phyloP scores from a whole-genome alignment of 2,797 vertebrate species.

The Coregonus ussuriensis region DNA sequence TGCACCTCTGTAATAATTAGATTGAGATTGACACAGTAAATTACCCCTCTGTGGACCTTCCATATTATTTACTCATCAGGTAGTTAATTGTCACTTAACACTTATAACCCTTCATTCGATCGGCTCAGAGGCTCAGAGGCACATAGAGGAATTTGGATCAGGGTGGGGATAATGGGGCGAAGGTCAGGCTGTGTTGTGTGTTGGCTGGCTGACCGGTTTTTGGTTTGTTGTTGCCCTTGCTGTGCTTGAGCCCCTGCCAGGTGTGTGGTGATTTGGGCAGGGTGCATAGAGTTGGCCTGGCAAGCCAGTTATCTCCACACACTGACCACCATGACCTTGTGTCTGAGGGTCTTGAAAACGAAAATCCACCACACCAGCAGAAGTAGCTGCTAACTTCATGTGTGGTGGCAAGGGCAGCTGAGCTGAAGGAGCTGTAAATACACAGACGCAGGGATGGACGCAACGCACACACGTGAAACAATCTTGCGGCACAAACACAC shows the following conservation, averaged over 20 bases:
- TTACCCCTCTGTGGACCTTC: constrained; percentile 59
- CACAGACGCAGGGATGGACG: neutral
- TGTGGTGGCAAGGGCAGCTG: constrained; percentile 20
- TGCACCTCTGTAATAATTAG: constrained; percentile 59
- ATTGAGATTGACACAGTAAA: constrained; percentile 70
- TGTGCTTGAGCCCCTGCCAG: neutral
- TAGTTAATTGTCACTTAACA: constrained; percentile 64
- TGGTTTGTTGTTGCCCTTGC: neutral
- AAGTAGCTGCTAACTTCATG: constrained; percentile 40
- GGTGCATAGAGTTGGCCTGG: neutral
- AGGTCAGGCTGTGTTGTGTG: neutral
- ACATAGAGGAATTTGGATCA: constrained; percentile 10
- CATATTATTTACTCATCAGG: constrained; percentile 64
- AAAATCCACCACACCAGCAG: constrained; percentile 17
- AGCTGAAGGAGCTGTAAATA: neutral
- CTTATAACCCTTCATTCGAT: constrained; percentile 38
- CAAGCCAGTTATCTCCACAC: constrained; percentile 19
- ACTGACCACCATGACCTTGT: constrained; percentile 28
- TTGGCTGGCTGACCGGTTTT: neutral
- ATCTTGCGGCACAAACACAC: neutral
- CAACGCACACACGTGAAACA: neutral
- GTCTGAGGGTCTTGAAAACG: constrained; percentile 1
- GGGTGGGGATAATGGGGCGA: neutral
- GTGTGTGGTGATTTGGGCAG: constrained; percentile 9
- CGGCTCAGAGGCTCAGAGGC: constrained; percentile 37